Evolutionary conservation across 2,113 vertebrate genomes (phyloP).

Genomic region (Poicephalus gulielmi): DNA sequence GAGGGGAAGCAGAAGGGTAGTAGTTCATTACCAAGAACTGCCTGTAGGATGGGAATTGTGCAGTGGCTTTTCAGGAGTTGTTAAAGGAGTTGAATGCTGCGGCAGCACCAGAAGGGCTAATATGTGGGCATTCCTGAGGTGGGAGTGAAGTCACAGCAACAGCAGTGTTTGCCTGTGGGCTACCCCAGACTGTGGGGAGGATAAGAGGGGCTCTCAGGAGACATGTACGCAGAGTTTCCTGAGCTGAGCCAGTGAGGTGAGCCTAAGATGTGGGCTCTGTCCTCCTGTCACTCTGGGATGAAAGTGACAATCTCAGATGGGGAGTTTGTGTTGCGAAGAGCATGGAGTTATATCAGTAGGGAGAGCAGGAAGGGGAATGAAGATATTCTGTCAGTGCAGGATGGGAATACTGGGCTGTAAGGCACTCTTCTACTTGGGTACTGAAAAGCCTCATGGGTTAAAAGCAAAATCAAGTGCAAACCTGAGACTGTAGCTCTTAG

Average conservation of each 20-base stretch:
- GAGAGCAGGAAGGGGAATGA: too few species aligned
- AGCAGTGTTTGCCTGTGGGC: not conserved
- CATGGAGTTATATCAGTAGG: not conserved
- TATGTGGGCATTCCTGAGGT: rapidly evolving
- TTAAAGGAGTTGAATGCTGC: not conserved
- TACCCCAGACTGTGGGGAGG: not conserved
- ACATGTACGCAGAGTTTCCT: not conserved
- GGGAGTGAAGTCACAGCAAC: not conserved
- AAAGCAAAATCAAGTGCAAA: not conserved
- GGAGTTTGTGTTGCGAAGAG: not conserved
- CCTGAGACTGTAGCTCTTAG: not conserved
- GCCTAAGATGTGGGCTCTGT: not conserved
- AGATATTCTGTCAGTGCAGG: not conserved
- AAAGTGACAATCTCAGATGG: not conserved
- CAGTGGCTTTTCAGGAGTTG: not conserved
- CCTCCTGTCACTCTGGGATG: not conserved
- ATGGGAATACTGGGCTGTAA: not conserved
- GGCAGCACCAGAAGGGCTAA: not conserved
- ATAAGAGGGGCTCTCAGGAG: not conserved
- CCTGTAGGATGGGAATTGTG: not conserved
- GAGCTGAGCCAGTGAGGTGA: not conserved
- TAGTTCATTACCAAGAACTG: not conserved
- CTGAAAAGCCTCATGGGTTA: not conserved
- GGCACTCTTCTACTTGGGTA: not conserved
- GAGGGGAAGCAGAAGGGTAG: not conserved